Evolutionary conservation across 2,797 vertebrate genomes (phyloP), one percentile per base, ranked within the genome.

Genomic region (Rousettus madagascariensis): DNA sequence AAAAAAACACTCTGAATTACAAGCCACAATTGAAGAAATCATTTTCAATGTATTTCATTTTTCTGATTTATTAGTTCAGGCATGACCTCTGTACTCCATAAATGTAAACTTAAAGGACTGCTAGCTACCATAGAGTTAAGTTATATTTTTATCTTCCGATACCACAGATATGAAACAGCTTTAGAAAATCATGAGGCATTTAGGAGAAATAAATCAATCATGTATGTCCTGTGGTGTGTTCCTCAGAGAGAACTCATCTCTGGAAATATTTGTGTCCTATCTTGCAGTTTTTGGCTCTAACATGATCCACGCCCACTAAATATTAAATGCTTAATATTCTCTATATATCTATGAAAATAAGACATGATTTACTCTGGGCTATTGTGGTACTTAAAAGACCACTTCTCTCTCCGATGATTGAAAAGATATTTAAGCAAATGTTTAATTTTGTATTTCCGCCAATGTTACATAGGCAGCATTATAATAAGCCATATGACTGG

Each of bases 171-270:
- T 90, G 71, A 95, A 97, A 84, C 69, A 88, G 28, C 85, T 98
- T 96, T 96, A 95, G 71, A 96, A 98, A 97, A 97, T 95, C 96
- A 88, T 28, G 94, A 92, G 92, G 26, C 66, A 63, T 75, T 97
- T 96, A 82, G 96, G 80, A 10, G 5, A 88, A 97, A 97, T 97
- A 95, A 98, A 98, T 97, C 96, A 97, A 97, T 97, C 96, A 97
- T 93, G 84, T 63, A 94, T 97, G 83, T 94, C 95, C 96, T 97
- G 57, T 93, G 94, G 85, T 95, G 75, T 96, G 90, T 85, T 97
- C 65, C 89, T 96, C 87, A 75, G 86, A 97, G 96, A 97, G 95
- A 97, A 97, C 49, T 9, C 0, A 0, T 51, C 77, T 95, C 95
- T 92, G 17, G 59, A 80, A 94, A 74, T 79, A 55, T 94, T 1